Evolutionary conservation across 2,113 vertebrate species (phyloP).

Genomic region (Noturus placidus): DNA sequence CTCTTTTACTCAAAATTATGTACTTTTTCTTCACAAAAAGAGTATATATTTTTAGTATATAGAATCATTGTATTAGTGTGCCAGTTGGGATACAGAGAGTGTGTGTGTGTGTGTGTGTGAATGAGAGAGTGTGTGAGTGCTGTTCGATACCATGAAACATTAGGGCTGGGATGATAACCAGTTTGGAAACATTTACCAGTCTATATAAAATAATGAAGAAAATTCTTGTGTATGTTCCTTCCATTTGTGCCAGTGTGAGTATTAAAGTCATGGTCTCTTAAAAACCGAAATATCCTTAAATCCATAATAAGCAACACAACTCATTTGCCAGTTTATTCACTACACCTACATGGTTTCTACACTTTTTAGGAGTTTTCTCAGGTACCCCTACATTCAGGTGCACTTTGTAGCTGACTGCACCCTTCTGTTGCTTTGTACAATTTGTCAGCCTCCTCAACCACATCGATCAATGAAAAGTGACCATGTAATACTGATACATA

Average conservation of each 20-base stretch:
- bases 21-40: too few species aligned
- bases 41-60: too few species aligned
- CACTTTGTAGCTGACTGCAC: neutral
- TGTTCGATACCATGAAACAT: neutral
- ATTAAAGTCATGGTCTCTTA: neutral
- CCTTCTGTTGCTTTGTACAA: neutral
- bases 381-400: neutral
- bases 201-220: neutral
- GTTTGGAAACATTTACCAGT: neutral
- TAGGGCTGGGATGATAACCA: neutral
- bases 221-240: neutral
- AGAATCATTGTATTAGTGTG: too few species aligned
- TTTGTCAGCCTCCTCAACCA: neutral
- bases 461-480: neutral
- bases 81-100: too few species aligned
- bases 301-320: neutral
- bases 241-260: neutral
- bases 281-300: neutral
- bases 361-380: neutral
- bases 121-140: neutral
- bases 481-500: neutral
- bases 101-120: neutral
- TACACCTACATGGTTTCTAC: neutral
- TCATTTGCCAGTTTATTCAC: neutral
- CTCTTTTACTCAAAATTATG: too few species aligned